These are phyloP conservation scores for Geopemphigus sp. DNA, from an alignment of 1,140 invertebrate genomes.

Conservation along the genomic window DNA sequence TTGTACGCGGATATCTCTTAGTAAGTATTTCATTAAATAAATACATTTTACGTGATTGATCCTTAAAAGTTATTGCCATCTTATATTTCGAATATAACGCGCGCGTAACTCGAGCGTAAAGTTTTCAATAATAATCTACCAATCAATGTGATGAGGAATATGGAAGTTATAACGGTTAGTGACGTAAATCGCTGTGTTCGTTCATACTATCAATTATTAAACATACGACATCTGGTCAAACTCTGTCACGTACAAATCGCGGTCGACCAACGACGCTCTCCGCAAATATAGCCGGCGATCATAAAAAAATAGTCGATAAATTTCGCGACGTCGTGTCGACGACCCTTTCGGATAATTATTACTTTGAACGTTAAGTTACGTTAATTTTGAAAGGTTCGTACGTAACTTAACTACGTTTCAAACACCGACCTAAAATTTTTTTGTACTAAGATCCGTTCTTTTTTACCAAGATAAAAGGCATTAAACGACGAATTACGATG, in stretches of 20 bases:
- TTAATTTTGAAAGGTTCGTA: slow-evolving; percentile 15
- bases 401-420: not conserved
- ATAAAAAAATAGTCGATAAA: too few species aligned
- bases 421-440: not conserved
- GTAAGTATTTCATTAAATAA: too few species aligned
- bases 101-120: too few species aligned
- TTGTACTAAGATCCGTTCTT: too few species aligned
- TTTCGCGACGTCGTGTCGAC: not conserved
- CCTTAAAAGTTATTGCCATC: too few species aligned
- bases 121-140: too few species aligned
- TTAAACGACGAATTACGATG: too few species aligned
- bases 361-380: not conserved
- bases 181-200: not conserved
- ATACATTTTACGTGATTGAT: too few species aligned
- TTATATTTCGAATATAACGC: too few species aligned
- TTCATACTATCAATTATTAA: slow-evolving; percentile 1
- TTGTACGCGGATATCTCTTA: too few species aligned
- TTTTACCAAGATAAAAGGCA: not conserved
- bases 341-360: not conserved
- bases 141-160: not conserved
- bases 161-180: not conserved
- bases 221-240: not conserved
- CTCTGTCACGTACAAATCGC: not conserved
- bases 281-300: too few species aligned
- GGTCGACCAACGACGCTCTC: not conserved